These are phyloP conservation scores for Sussaba pulchella DNA, from an alignment of 2,888 invertebrate genomes.

Conservation along the genomic window DNA sequence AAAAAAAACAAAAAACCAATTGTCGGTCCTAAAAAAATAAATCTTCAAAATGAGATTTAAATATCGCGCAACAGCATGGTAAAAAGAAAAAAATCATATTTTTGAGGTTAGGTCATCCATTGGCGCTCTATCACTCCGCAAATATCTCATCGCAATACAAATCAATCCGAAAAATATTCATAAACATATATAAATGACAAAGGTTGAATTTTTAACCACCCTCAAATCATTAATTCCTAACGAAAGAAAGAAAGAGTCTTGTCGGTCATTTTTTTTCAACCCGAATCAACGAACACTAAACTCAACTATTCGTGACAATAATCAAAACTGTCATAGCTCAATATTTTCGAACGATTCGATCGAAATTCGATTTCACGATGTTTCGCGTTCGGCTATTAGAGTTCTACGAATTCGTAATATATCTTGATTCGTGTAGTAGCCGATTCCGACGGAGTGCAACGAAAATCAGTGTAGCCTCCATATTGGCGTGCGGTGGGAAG, in stretches of 20 bases:
- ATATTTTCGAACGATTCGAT: slow-evolving; percentile 1
- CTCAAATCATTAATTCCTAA: not conserved
- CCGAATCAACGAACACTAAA: not conserved
- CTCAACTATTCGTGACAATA: not conserved
- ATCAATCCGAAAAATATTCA: too few relatives aligned
- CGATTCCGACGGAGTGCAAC: slow-evolving; percentile 72
- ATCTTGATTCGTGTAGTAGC: slow-evolving; percentile 81
- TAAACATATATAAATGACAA: not conserved
- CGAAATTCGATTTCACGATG: slow-evolving; percentile 12
- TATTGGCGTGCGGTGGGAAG: slow-evolving; percentile 77
- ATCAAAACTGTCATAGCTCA: not conserved
- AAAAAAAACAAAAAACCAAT: too few relatives aligned
- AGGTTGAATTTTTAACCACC: not conserved
- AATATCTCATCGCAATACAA: not conserved
- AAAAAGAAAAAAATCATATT: not conserved
- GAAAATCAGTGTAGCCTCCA: slow-evolving; percentile 80
- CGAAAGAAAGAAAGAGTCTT: not conserved
- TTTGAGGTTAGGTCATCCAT: not conserved
- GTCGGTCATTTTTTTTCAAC: not conserved
- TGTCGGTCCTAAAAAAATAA: not conserved
- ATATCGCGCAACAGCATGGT: not conserved
- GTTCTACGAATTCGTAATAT: slow-evolving; percentile 60
- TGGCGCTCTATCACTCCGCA: not conserved
- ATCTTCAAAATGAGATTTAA: not conserved
- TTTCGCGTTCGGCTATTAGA: slow-evolving; percentile 22